phyloP scores from a whole-genome alignment of 2,888 invertebrate species.

The Drosophila ezoana region DNA sequence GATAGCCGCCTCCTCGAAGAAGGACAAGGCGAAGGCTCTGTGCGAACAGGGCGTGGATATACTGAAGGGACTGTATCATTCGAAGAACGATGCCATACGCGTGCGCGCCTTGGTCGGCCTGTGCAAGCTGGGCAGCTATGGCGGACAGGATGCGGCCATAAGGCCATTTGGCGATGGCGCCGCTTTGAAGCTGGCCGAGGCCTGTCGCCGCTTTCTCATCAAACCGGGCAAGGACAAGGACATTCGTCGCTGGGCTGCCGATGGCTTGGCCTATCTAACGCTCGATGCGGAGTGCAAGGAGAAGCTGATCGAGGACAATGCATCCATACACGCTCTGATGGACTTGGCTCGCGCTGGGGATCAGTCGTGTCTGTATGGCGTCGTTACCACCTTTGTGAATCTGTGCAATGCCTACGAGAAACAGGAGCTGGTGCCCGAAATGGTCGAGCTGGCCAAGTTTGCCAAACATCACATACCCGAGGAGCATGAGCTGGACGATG shows the following conservation, averaged over 20 bases:
- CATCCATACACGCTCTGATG: constrained; percentile 93
- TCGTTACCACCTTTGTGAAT: constrained; percentile 97
- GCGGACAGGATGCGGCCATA: constrained; percentile 97
- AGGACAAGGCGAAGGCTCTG: constrained; percentile 97
- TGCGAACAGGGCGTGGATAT: constrained; percentile 95
- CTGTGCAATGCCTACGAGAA: constrained; percentile 99
- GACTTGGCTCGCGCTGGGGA: constrained; percentile 95
- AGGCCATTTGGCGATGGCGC: constrained; percentile 98
- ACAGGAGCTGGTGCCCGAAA: constrained; percentile 97
- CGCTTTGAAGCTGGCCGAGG: constrained; percentile 95
- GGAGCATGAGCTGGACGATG: constrained; percentile 95
- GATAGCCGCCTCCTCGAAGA: constrained; percentile 98
- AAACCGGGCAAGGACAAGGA: constrained; percentile 95
- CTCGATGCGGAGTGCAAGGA: constrained; percentile 99
- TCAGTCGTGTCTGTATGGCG: constrained; percentile 94
- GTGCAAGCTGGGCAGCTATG: constrained; percentile 97
- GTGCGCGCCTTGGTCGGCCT: constrained; percentile 96
- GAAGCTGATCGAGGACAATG: constrained; percentile 94
- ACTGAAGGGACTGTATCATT: constrained; percentile 96
- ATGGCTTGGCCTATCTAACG: constrained; percentile 97
- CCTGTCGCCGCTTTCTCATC: constrained; percentile 95
- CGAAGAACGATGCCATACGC: constrained; percentile 94
- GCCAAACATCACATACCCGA: constrained; percentile 99
- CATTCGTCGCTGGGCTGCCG: constrained; percentile 97
- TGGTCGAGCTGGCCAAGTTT: constrained; percentile 98